Evolutionary conservation across 92 coral and sea anemone species (phyloP).

Genomic region (Palythoa caribaeorum): DNA sequence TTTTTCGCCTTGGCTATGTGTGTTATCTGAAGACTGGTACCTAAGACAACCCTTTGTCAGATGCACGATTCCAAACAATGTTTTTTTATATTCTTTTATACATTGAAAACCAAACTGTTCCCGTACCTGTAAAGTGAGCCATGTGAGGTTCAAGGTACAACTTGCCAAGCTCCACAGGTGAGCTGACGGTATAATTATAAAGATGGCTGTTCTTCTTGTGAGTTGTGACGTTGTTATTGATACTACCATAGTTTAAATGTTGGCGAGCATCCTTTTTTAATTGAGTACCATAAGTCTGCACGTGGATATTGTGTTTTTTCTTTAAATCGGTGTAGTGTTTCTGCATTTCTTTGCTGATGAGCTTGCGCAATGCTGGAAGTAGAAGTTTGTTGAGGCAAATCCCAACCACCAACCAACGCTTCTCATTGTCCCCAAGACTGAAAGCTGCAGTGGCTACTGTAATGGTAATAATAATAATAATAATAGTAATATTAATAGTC

Average conservation of each 20-base stretch:
- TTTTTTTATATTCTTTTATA: too few relatives aligned
- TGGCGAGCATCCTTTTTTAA: neutral
- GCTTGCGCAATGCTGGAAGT: constrained; percentile 37
- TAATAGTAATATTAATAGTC: too few relatives aligned
- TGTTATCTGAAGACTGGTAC: too few relatives aligned
- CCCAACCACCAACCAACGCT: constrained; percentile 68
- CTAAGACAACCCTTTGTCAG: too few relatives aligned
- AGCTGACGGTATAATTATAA: constrained; percentile 72
- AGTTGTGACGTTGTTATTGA: constrained; percentile 67
- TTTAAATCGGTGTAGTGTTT: constrained; percentile 29
- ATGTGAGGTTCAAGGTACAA: constrained; percentile 77
- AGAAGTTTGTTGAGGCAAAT: constrained; percentile 64
- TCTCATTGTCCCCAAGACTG: constrained; percentile 50
- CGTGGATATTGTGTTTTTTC: constrained; percentile 22
- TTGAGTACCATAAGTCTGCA: constrained; percentile 2
- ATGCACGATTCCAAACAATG: too few relatives aligned
- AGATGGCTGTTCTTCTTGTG: constrained; percentile 49
- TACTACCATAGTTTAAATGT: constrained; percentile 68
- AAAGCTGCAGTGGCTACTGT: neutral
- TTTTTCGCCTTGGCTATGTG: too few relatives aligned
- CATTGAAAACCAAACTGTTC: neutral
- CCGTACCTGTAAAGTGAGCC: constrained; percentile 82
- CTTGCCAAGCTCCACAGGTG: constrained; percentile 74
- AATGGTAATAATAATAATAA: too few relatives aligned
- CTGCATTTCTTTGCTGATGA: constrained; percentile 42